These are phyloP conservation scores for Drosophila gaucha DNA, from an alignment of 2,888 invertebrate species.

Conservation along the genomic window DNA sequence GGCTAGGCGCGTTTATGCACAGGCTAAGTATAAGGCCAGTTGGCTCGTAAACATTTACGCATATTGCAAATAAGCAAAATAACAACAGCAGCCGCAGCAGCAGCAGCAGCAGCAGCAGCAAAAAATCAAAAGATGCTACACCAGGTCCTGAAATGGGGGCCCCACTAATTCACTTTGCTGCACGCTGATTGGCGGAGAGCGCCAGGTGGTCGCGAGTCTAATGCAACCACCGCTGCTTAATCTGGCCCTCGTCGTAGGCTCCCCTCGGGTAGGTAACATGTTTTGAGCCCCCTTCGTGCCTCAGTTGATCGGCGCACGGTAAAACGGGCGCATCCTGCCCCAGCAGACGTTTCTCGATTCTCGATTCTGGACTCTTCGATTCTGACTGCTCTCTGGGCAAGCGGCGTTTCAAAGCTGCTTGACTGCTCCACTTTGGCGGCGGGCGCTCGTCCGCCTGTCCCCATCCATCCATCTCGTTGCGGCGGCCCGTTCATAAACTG, in stretches of 20 bases:
- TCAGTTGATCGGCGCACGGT: constrained; percentile 32
- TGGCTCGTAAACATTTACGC: constrained; percentile 77
- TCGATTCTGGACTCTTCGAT: constrained; percentile 1
- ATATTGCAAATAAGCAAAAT: constrained; percentile 75
- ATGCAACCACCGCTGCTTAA: constrained; percentile 64
- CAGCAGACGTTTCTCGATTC: constrained; percentile 1
- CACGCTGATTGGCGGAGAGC: constrained; percentile 81
- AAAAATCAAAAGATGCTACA: constrained; percentile 17
- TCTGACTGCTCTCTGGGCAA: constrained; percentile 16
- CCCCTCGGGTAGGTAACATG: constrained; percentile 30
- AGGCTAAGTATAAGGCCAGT: constrained; percentile 28
- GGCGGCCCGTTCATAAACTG: constrained; percentile 57
- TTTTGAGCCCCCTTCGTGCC: constrained; percentile 20
- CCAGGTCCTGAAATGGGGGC: constrained; percentile 41
- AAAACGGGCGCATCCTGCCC: constrained; percentile 44
- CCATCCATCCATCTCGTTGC: constrained; percentile 64
- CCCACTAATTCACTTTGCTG: constrained; percentile 80
- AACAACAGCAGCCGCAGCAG: constrained; percentile 38
- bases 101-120: constrained; percentile 8
- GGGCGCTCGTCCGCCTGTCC: constrained; percentile 53
- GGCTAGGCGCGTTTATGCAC: constrained; percentile 21
- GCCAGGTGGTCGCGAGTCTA: constrained; percentile 83
- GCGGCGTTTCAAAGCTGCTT: constrained; percentile 79
- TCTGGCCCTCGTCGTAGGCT: constrained; percentile 30
- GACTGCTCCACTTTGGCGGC: constrained; percentile 78